These are phyloP conservation scores for Diadema setosum DNA, from an alignment of 35 echinoderm and acorn worm species.

Conservation along the genomic window DNA sequence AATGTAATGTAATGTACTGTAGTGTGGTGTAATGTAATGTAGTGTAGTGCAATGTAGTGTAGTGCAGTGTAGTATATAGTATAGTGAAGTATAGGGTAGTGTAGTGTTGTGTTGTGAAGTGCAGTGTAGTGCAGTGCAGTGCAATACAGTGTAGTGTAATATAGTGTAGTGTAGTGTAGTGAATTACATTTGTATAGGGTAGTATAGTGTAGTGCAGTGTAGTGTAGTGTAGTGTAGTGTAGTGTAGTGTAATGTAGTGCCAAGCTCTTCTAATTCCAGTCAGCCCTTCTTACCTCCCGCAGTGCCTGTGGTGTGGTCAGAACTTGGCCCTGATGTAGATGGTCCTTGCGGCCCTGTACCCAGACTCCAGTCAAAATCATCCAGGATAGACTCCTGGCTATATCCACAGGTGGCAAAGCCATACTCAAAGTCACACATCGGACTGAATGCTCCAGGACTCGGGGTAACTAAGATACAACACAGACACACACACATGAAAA, in stretches of 20 bases:
- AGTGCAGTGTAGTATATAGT: too few species aligned
- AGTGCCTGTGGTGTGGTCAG: slow-evolving; percentile 64
- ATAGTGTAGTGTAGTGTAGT: too few species aligned
- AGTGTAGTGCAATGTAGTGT: too few species aligned
- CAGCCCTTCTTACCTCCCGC: background rate
- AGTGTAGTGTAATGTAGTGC: background rate
- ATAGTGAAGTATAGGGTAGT: too few species aligned
- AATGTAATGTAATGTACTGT: too few species aligned
- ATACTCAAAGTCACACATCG: slow-evolving; percentile 27
- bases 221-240: background rate
- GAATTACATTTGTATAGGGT: background rate
- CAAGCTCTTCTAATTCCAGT: background rate
- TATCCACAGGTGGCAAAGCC: slow-evolving; percentile 42
- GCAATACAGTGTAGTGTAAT: background rate
- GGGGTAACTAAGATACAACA: background rate
- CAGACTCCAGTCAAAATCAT: slow-evolving; percentile 52
- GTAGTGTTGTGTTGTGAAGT: too few species aligned
- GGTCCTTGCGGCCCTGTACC: background rate
- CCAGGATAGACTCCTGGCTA: background rate
- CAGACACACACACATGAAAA: background rate
- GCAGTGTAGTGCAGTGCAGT: background rate
- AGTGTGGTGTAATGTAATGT: too few species aligned
- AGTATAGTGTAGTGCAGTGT: background rate
- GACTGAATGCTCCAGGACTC: slow-evolving; percentile 24
- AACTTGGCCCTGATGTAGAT: slow-evolving; percentile 1